phyloP scores from a whole-genome alignment of 2,888 invertebrate genomes.

The Tachina lurida region DNA sequence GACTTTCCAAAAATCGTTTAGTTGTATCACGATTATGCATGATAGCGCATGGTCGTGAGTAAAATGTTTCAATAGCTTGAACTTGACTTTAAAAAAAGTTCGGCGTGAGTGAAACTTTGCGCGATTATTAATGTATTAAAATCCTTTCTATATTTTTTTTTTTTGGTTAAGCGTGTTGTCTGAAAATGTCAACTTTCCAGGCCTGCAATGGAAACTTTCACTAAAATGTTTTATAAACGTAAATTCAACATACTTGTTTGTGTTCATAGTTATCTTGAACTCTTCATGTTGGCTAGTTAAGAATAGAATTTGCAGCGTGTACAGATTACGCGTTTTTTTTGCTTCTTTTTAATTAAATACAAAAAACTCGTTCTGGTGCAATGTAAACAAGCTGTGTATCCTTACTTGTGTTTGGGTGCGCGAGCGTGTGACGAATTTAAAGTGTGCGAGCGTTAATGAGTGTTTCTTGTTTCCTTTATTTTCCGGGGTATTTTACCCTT shows the following conservation, averaged over 20 bases:
- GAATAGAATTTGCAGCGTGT: not conserved
- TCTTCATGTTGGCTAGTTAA: not conserved
- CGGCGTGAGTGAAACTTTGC: no score
- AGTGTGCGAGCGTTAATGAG: not conserved
- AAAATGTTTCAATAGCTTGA: no score
- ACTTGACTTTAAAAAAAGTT: no score
- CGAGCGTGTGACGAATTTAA: not conserved
- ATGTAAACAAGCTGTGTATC: not conserved
- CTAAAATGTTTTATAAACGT: not conserved
- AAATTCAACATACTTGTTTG: not conserved
- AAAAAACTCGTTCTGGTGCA: not conserved
- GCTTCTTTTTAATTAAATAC: not conserved
- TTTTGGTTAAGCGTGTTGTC: not conserved
- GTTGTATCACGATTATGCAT: no score
- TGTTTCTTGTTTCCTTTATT: slow-evolving; percentile 26
- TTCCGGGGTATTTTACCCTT: slow-evolving; percentile 4
- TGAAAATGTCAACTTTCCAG: not conserved
- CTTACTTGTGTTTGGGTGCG: not conserved
- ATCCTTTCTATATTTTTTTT: no score
- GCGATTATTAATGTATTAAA: no score
- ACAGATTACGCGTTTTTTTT: not conserved
- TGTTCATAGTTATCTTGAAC: not conserved
- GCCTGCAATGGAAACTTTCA: not conserved
- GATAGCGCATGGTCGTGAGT: no score
- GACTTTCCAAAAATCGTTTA: no score